Evolutionary conservation across 2,797 vertebrate species (phyloP).

Genomic region (Garrulus glandarius): DNA sequence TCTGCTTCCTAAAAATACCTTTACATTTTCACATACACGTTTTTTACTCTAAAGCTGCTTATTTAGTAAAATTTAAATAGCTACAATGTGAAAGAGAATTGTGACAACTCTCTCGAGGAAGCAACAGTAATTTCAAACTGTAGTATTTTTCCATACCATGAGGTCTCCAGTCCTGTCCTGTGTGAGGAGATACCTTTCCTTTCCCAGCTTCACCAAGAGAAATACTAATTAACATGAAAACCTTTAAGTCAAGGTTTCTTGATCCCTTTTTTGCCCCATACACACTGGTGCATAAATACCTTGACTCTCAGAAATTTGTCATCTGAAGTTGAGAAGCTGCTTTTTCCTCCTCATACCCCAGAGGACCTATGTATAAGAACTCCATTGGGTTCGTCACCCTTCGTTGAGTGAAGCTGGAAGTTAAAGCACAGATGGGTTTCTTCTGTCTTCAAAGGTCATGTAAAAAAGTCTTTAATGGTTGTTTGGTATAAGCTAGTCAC

Average conservation of each 20-base stretch:
- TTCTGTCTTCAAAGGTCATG: not conserved
- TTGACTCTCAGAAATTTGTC: not conserved
- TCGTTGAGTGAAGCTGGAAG: not conserved
- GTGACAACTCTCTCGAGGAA: not conserved
- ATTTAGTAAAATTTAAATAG: slow-evolving; percentile 1
- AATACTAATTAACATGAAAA: not conserved
- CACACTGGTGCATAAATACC: not conserved
- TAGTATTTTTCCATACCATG: not conserved
- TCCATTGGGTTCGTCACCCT: not conserved
- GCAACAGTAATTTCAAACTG: not conserved
- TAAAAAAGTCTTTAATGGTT: not conserved
- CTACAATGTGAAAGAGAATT: not conserved
- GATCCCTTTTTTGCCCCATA: not conserved
- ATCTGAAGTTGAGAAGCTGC: not conserved
- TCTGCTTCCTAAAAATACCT: not conserved
- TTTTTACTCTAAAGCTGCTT: not conserved
- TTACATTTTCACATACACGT: not conserved
- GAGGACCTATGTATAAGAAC: not conserved
- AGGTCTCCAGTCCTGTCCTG: not conserved
- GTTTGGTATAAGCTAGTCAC: not conserved
- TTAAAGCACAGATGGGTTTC: not conserved
- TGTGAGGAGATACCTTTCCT: not conserved
- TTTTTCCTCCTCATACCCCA: not conserved
- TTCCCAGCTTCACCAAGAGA: not conserved
- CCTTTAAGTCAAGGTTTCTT: not conserved